A percentile compares a stretch with the other conserved stretches of the same genome.
These are phyloP conservation scores for Calliphora vomitoria DNA, from an alignment of 2,888 invertebrate genomes.

Conservation along the genomic window DNA sequence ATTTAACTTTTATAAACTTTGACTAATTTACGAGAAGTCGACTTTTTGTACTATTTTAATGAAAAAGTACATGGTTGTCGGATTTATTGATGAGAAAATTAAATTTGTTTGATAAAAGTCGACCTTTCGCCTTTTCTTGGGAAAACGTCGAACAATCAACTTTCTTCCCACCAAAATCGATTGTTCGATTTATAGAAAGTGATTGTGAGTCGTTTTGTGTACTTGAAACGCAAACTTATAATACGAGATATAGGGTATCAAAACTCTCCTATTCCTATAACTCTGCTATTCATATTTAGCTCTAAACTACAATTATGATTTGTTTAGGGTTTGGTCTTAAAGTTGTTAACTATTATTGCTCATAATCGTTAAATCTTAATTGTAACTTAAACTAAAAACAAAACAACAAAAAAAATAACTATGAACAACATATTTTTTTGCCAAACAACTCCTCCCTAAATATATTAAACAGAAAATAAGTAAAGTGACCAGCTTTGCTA, in stretches of 20 bases:
- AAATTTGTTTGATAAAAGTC: too few species aligned
- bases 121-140: too few species aligned
- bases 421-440: constrained; percentile 2
- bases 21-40: too few species aligned
- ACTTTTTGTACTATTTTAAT: too few species aligned
- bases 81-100: too few species aligned
- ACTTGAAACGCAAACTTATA: too few species aligned
- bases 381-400: constrained; percentile 36
- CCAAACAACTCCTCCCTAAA: constrained; percentile 54
- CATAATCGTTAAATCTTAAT: constrained; percentile 65
- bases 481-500: constrained; percentile 60
- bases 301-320: constrained; percentile 35
- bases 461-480: constrained; percentile 61
- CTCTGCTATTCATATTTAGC: background rate
- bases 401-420: background rate
- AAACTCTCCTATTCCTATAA: background rate
- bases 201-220: too few species aligned
- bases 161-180: too few species aligned
- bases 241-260: background rate
- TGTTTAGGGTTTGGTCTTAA: constrained; percentile 48
- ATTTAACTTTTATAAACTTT: too few species aligned
- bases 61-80: too few species aligned
- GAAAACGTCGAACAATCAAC: too few species aligned
- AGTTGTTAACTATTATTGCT: constrained; percentile 50
- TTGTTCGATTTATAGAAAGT: too few species aligned